Evolutionary conservation across 2,797 vertebrate genomes (phyloP), one percentile per base, ranked within the genome.

Genomic region (Oreortyx pictus): DNA sequence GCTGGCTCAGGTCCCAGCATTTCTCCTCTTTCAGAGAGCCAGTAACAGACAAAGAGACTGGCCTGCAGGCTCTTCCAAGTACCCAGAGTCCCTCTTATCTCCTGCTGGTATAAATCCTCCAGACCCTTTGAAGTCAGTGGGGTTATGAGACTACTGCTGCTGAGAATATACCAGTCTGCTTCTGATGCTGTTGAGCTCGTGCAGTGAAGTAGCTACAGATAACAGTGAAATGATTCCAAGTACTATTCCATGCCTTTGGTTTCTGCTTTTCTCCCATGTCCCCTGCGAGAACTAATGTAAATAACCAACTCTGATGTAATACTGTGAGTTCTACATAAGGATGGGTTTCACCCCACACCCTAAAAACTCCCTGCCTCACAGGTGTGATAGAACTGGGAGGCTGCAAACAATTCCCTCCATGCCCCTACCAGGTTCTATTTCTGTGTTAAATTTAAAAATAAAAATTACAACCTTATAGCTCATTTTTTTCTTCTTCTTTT

Each of bases 391-490:
- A 62, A 35, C 7, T 14, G 6, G 22, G 27, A 29, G 27, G 23
- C 25, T 39, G 39, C 67, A 41, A 41, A 79, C 73, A 81, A 52
- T 44, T 31, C 37, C 86, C 43, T 62, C 22, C 64, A 5, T 43
- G 19, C 29, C 29, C 13, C 59, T 94, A 19, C 17, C 74, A 72
- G 86, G 22, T 46, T 44, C 56, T 33, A 11, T 24, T 96, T 94
- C 90, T 54, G 49, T 49, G 12, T 60, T 70, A 81, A 85, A 92
- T 86, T 84, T 79, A 14, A 90, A 96, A 95, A 90, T 72, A 84
- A 82, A 92, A 93, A 88, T 76, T 68, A 24, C 19, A 71, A 90
- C 11, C 54, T 91, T 8, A 9, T 84, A 41, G 7, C 14, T 93
- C 12, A 16, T 52, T 52, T 57, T 31, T 11, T 18, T 54, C 22